phyloP scores from a whole-genome alignment of 2,113 vertebrate species.

The Mellivora capensis region DNA sequence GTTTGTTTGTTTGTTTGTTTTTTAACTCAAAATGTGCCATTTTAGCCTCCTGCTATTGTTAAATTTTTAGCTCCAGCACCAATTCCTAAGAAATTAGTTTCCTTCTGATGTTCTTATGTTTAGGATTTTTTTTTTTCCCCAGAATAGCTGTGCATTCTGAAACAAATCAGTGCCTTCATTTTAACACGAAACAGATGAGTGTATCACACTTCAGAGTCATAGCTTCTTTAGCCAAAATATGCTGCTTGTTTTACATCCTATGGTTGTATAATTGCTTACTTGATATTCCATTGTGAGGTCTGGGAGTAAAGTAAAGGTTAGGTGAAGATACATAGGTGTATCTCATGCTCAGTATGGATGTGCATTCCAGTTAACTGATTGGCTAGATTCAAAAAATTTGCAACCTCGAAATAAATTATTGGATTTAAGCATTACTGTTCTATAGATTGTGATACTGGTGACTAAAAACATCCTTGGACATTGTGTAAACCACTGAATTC shows the following conservation, averaged over 20 bases:
- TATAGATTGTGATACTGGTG: neutral
- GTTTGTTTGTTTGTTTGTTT: neutral
- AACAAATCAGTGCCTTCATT: slow-evolving; percentile 79
- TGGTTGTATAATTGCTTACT: slow-evolving; percentile 73
- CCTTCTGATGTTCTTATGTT: slow-evolving; percentile 61
- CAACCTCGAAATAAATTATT: neutral
- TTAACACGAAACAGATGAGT: slow-evolving; percentile 70
- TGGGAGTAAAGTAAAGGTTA: neutral
- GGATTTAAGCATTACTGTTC: neutral
- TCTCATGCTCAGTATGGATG: neutral
- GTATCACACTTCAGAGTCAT: slow-evolving; percentile 63
- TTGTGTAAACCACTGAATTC: neutral
- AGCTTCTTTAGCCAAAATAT: slow-evolving; percentile 72
- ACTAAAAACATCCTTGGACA: neutral
- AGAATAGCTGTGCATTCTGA: slow-evolving; percentile 59
- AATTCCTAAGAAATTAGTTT: slow-evolving; percentile 68
- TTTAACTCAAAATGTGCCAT: slow-evolving; percentile 41
- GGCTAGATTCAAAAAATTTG: neutral
- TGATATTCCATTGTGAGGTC: slow-evolving; percentile 61
- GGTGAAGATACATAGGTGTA: neutral
- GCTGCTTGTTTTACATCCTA: slow-evolving; percentile 67
- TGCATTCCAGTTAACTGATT: neutral
- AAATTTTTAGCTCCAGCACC: slow-evolving; percentile 18
- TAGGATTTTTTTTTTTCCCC: slow-evolving; percentile 40
- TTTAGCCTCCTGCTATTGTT: slow-evolving; percentile 65